A percentile compares a stretch with the other conserved stretches of the same genome.
These are phyloP conservation scores for Aplysina aerophoba DNA, from an alignment of 37 sponge, comb jelly and placozoan species.

Conservation along the genomic window DNA sequence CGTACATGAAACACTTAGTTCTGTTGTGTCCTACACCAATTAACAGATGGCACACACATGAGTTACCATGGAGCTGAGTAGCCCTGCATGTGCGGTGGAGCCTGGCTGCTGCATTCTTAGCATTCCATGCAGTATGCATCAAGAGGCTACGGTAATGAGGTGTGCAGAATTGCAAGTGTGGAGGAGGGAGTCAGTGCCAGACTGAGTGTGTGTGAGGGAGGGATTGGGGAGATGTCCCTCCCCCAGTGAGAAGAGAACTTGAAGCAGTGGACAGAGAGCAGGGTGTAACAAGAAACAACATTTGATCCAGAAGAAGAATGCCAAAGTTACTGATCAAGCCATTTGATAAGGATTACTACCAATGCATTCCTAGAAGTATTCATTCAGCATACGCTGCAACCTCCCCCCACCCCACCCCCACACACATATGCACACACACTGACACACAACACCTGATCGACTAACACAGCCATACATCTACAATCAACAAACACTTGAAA, in stretches of 20 bases:
- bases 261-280: too few species aligned
- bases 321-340: neutral
- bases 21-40: too few species aligned
- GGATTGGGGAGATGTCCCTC: too few species aligned
- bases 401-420: neutral
- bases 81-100: too few species aligned
- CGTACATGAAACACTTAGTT: too few species aligned
- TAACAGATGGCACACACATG: neutral
- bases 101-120: too few species aligned
- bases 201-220: too few species aligned
- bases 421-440: slow-evolving; percentile 3
- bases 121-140: too few species aligned
- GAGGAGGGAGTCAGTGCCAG: too few species aligned
- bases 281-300: neutral
- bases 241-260: too few species aligned
- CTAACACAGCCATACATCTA: slow-evolving; percentile 19
- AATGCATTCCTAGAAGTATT: neutral
- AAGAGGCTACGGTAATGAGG: too few species aligned
- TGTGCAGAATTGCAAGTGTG: too few species aligned
- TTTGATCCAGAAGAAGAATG: neutral
- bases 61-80: neutral
- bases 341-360: neutral
- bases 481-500: slow-evolving; percentile 35
- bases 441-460: neutral
- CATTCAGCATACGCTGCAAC: neutral